Evolutionary conservation across 2,113 vertebrate genomes (phyloP).

Genomic region (Axis porcinus): DNA sequence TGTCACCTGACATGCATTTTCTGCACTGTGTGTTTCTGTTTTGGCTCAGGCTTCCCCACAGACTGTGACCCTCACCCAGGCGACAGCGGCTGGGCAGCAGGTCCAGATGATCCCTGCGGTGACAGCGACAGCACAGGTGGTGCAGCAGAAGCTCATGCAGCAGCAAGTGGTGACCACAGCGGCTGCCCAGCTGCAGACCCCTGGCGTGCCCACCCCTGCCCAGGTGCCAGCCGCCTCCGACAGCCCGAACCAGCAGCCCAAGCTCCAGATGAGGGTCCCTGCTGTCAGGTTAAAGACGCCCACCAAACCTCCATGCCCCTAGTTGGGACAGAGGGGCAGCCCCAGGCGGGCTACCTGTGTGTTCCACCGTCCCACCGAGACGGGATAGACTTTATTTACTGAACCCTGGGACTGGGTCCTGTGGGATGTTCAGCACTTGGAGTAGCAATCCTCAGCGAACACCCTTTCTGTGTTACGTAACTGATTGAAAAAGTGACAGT

Average conservation of each 20-base stretch:
- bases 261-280: slow-evolving; percentile 81
- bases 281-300: slow-evolving; percentile 85
- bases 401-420: neutral
- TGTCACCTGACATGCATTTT: neutral
- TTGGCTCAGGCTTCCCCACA: slow-evolving; percentile 79
- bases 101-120: slow-evolving; percentile 80
- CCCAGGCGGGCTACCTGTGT: fast-evolving
- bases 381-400: fast-evolving
- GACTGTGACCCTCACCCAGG: slow-evolving; percentile 84
- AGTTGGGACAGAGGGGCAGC: neutral
- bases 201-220: slow-evolving; percentile 78
- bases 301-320: slow-evolving; percentile 82
- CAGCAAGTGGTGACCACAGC: slow-evolving; percentile 77
- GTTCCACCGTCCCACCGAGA: fast-evolving
- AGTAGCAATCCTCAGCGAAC: neutral
- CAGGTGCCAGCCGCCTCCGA: slow-evolving; percentile 75
- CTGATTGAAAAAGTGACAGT: neutral
- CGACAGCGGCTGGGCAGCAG: slow-evolving; percentile 67
- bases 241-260: slow-evolving; percentile 78
- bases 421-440: neutral
- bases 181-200: slow-evolving; percentile 83
- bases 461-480: neutral
- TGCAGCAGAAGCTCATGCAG: slow-evolving; percentile 86
- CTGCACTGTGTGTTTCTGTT: neutral
- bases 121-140: slow-evolving; percentile 76